These are phyloP conservation scores for Parascotia fuliginaria DNA, from an alignment of 2,888 invertebrate species.

Conservation along the genomic window DNA sequence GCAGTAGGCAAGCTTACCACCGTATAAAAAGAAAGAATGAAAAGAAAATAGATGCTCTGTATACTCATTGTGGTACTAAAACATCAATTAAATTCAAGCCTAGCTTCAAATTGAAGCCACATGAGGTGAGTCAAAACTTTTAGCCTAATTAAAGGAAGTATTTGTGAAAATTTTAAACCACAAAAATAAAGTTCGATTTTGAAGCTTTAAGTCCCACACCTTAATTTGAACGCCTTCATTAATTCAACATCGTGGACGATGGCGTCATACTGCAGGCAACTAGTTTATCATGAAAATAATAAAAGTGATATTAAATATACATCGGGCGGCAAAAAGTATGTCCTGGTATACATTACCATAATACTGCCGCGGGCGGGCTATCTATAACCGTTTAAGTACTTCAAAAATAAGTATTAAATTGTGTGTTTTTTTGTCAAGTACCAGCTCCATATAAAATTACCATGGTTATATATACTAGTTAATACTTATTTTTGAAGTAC, in stretches of 20 bases:
- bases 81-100: conserved; percentile 15
- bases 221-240: conserved; percentile 6
- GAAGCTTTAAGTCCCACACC: not conserved
- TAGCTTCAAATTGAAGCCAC: not conserved
- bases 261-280: conserved; percentile 4
- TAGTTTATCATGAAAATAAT: conserved; percentile 28
- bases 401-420: too few species aligned
- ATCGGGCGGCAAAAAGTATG: conserved; percentile 27
- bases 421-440: too few species aligned
- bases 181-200: not conserved
- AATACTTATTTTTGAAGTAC: too few species aligned
- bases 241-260: conserved; percentile 1
- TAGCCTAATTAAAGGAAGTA: not conserved
- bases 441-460: too few species aligned
- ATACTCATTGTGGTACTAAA: conserved; percentile 3
- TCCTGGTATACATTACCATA: conserved; percentile 34
- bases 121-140: not conserved
- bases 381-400: too few species aligned
- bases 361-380: conserved; percentile 31
- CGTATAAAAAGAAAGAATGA: too few species aligned
- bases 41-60: too few species aligned
- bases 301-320: conserved; percentile 21
- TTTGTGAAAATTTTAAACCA: not conserved
- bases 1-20: not conserved
- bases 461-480: too few species aligned